Evolutionary conservation across 2,888 invertebrate species (phyloP).

Genomic region (Geotrupes spiniger): DNA sequence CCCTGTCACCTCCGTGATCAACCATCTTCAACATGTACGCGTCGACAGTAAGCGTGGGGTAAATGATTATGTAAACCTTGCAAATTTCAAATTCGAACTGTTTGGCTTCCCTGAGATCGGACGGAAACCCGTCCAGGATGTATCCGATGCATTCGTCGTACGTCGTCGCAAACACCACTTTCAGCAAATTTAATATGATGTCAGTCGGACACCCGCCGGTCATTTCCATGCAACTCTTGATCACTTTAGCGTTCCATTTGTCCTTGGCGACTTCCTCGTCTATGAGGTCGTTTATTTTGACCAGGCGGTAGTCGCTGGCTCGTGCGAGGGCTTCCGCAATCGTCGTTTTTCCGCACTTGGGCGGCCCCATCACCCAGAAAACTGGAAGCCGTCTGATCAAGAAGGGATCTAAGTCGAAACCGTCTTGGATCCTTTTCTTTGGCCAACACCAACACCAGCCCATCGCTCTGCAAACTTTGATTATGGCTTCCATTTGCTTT

Average conservation of each 20-base stretch:
- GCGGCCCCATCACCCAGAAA: constrained; percentile 33
- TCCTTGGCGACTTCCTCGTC: constrained; percentile 26
- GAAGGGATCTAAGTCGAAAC: constrained; percentile 26
- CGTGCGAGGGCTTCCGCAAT: constrained; percentile 28
- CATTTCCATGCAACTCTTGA: constrained; percentile 21
- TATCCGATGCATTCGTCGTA: constrained; percentile 27
- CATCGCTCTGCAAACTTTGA: constrained; percentile 18
- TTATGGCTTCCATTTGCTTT: constrained; percentile 15
- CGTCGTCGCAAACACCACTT: constrained; percentile 23
- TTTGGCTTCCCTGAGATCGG: constrained; percentile 29
- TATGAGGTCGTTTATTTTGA: constrained; percentile 25
- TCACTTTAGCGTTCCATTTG: constrained; percentile 23
- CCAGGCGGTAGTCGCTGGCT: constrained; percentile 28
- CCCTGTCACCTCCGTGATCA: neutral
- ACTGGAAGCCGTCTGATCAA: constrained; percentile 27
- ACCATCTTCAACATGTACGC: constrained; percentile 21
- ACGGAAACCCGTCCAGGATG: constrained; percentile 35
- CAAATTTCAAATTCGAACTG: constrained; percentile 34
- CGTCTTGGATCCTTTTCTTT: constrained; percentile 16
- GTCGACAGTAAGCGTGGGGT: constrained; percentile 26
- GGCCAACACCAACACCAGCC: constrained; percentile 25
- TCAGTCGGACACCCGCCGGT: constrained; percentile 24
- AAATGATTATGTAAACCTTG: constrained; percentile 29
- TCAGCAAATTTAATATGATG: constrained; percentile 27
- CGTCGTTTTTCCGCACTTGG: constrained; percentile 28